Base-by-base conservation (phyloP, 64 coral and sea anemone species). In the Pachyseris speciosa region DNA sequence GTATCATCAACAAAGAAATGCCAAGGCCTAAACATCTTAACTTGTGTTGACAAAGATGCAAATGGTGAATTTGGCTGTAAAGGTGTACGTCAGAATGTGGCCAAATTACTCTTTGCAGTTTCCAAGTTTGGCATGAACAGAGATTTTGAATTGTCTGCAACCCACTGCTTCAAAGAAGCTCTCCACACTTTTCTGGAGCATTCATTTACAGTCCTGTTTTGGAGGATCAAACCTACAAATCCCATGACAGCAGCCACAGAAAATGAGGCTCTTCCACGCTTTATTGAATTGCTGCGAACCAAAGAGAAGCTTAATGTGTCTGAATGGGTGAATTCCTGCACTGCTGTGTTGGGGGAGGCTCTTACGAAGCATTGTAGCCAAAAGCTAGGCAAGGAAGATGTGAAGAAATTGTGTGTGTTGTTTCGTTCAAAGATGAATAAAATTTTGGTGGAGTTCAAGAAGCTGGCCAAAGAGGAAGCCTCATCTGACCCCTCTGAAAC, bases 21-120 rank as follows among this genome's bases (percentile, higher is more conserved):
- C 12, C 44, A 72, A 73, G 43, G 70, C 12, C 47, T 71, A 24
- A 37, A 43, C 28, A 53, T 87, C 28, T 27, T 87, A 9, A 87
- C 84, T 8, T 87, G 84, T 53, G 8, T 87, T 27, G 70, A 69
- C 44, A 87, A 87, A 58, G 84, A 87, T 13, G 67, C 66, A 4
- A 87, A 87, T 36, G 84, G 66, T 26, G 84, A 87, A 29, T 87
- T 87, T 87, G 84, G 84, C 12, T 45, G 65, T 24, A 73, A 71
- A 72, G 47, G n/a, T 32, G 20, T 73, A 20, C 68, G 67, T 24
- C 25, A 22, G 38, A 72, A 69, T 29, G 55, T 58, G 34, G 84
- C 67, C 33, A 87, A 58, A 37, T 72, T 87, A 48, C 84, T 87
- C 1, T 87, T 55, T 87, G 84, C 84, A n/a, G 68, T 72, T 11